Evolutionary conservation across 2,888 invertebrate genomes (phyloP), one percentile per base, ranked within the genome.

Genomic region (Monoplex corrugatus): DNA sequence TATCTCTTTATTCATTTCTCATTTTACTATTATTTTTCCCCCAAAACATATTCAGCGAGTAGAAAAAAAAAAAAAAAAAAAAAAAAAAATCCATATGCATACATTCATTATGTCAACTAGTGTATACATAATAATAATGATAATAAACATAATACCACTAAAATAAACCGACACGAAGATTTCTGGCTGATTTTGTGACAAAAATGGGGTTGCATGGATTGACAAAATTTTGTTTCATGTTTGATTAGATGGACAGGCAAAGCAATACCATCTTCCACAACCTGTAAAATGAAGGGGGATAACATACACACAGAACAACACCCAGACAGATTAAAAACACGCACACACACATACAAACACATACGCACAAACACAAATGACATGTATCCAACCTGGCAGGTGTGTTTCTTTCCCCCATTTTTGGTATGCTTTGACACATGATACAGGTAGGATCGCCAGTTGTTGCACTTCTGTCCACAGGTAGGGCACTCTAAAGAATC

Each of bases 371-470:
- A 50, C 50, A 16, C 50, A 50, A 50, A 50, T 19, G 50, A 50
- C 50, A 50, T 50, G 10, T 13, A 50, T n/a, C n/a, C n/a, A 78
- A 88, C 88, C 88, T 88, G 83, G 68, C 88, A 88, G n/a, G 40
- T 68, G 83, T 88, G 88, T 35, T 83, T 89, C 78, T 91, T 91
- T n/a, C 91, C 91, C 28, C 91, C 91, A 43, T 90, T 90, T 35
- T 83, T 87, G 40, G 91, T 91, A 75, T 91, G 91, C 63, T 90
- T 91, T 44, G 91, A 89, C 57, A 90, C 83, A 87, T 91, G 91
- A 68, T 91, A 91, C 57, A 91, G 86, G 82, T 91, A 91, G 32
- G 91, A 88, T 10, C 91, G 78, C 91, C 91, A 91, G 82, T 91
- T 91, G 28, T 83, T 89, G 82, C 91, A 91, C 19, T 88, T 75